These are phyloP conservation scores for Ips nitidus DNA, from an alignment of 1,140 invertebrate genomes.

Conservation along the genomic window DNA sequence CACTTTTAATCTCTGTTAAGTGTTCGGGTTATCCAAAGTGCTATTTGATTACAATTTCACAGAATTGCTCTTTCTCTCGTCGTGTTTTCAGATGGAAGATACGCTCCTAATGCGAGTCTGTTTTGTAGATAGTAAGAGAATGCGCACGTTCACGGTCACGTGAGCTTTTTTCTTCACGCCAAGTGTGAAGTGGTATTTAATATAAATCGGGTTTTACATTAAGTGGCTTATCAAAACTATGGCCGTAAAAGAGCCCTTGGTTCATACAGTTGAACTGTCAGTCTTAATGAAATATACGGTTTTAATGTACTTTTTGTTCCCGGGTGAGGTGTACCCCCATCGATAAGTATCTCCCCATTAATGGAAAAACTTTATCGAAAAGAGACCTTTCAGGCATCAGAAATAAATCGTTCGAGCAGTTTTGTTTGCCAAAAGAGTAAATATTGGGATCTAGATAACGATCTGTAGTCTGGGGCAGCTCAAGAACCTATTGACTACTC, in stretches of 20 bases:
- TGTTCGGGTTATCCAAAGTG: constrained; percentile 24
- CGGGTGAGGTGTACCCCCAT: neutral
- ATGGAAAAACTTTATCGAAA: constrained; percentile 21
- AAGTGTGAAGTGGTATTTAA: neutral
- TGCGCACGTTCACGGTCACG: constrained; percentile 26
- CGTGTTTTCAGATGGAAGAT: constrained; percentile 28
- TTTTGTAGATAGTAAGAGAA: constrained; percentile 25
- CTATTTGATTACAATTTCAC: constrained; percentile 24
- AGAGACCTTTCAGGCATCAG: neutral
- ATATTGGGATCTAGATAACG: neutral
- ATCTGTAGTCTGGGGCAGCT: no score
- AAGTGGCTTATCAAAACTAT: neutral
- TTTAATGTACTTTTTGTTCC: constrained; percentile 38
- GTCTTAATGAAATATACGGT: constrained; percentile 35
- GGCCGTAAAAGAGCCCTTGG: constrained; percentile 10
- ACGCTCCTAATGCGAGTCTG: constrained; percentile 24
- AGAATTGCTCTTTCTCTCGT: constrained; percentile 29
- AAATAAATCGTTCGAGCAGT: neutral
- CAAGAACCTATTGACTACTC: no score
- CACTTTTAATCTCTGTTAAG: neutral
- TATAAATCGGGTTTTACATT: neutral
- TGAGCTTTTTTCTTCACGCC: constrained; percentile 12
- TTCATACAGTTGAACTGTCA: constrained; percentile 18
- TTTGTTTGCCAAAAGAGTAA: constrained; percentile 1
- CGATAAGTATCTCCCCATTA: constrained; percentile 19